These are phyloP conservation scores for Calameuta pallipes DNA, from an alignment of 2,888 invertebrate species.

Conservation along the genomic window DNA sequence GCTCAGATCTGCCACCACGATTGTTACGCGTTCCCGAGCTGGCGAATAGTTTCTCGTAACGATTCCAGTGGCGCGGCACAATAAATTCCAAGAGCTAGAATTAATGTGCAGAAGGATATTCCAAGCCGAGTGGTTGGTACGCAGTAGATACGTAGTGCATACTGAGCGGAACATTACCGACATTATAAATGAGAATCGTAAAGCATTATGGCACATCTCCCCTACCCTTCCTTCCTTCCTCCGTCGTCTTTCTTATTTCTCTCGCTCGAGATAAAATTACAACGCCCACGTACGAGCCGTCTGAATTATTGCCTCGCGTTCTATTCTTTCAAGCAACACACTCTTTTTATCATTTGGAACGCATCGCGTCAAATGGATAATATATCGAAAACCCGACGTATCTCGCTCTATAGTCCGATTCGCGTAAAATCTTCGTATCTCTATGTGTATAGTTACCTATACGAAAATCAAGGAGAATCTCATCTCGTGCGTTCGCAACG, in stretches of 20 bases:
- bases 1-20: background rate
- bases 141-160: conserved; percentile 41
- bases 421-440: background rate
- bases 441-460: background rate
- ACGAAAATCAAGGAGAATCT: background rate
- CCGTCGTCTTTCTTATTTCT: background rate
- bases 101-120: conserved; percentile 41
- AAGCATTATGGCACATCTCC: conserved; percentile 42
- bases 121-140: conserved; percentile 20
- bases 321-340: conserved; percentile 20
- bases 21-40: background rate
- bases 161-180: conserved; percentile 47
- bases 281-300: conserved; percentile 28
- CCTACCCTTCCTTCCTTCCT: conserved; percentile 16
- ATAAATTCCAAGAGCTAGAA: conserved; percentile 48
- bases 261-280: conserved; percentile 30
- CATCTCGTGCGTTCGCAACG: background rate
- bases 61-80: conserved; percentile 20
- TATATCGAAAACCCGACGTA: background rate
- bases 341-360: background rate
- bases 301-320: conserved; percentile 38
- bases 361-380: background rate
- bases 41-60: background rate
- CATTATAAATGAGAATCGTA: conserved; percentile 52
- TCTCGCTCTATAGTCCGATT: background rate